Conservation (phyloP, 1,140 invertebrate genomes). For the Rhizoglyphus robini region DNA sequence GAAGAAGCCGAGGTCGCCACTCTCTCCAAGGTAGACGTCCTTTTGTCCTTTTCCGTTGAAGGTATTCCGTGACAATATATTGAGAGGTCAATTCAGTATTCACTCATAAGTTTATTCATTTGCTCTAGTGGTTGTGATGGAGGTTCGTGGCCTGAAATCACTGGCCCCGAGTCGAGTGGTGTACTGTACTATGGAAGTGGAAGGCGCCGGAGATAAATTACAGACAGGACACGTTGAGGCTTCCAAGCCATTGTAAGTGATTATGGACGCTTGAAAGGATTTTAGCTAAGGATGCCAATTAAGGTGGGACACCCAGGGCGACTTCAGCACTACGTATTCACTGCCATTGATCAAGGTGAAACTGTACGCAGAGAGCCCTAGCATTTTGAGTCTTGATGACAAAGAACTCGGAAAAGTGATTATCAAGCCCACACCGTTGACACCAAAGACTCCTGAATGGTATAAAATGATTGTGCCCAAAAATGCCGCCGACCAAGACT, state of each 20-base stretch:
- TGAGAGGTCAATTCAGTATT: not conserved
- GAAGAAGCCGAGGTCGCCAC: conserved; percentile 50
- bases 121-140: conserved; percentile 71
- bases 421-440: conserved; percentile 36
- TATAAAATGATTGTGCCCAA: conserved; percentile 91
- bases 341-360: conserved; percentile 89
- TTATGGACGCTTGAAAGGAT: not conserved
- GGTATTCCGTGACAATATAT: conserved; percentile 40
- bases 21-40: conserved; percentile 89
- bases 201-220: conserved; percentile 82
- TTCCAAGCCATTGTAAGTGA: conserved; percentile 81
- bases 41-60: conserved; percentile 88
- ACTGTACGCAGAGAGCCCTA: conserved; percentile 92
- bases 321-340: conserved; percentile 94
- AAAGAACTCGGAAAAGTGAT: conserved; percentile 90
- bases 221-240: conserved; percentile 99
- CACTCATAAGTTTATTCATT: not conserved
- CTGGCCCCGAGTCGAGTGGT: conserved; percentile 91
- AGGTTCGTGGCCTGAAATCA: conserved; percentile 94
- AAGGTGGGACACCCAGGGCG: conserved; percentile 95
- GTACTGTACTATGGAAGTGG: conserved; percentile 99
- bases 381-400: conserved; percentile 92
- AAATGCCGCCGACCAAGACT: conserved; percentile 82
- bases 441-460: conserved; percentile 65
- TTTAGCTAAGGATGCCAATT: not conserved